These are phyloP conservation scores for Sarcophaga rosellei DNA, from an alignment of 2,888 invertebrate species.

Conservation along the genomic window DNA sequence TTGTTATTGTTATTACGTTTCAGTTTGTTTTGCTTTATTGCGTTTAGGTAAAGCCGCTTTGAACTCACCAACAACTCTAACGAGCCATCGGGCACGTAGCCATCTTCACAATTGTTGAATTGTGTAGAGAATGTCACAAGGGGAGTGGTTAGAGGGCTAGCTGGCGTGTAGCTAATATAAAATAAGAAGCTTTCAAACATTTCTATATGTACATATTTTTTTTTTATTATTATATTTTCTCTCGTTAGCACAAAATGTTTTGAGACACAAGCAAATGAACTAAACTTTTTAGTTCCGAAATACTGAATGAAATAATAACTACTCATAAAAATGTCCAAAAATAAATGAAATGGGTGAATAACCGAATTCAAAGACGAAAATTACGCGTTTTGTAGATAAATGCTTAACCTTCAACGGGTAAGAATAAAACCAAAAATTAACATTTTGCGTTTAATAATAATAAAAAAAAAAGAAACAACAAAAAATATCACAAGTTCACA, in stretches of 20 bases:
- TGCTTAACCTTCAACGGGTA: slow-evolving; percentile 53
- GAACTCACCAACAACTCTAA: slow-evolving; percentile 48
- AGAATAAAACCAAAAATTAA: slow-evolving; percentile 23
- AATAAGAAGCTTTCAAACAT: background rate
- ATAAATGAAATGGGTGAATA: slow-evolving; percentile 73
- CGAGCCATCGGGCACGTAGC: slow-evolving; percentile 63
- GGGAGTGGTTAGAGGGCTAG: background rate
- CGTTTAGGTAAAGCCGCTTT: slow-evolving; percentile 34
- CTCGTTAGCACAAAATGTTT: background rate
- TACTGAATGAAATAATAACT: slow-evolving; percentile 20
- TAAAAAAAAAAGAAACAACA: background rate
- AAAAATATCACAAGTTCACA: background rate
- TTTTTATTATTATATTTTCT: slow-evolving; percentile 15
- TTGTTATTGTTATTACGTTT: background rate
- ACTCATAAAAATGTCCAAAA: background rate
- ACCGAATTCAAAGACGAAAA: slow-evolving; percentile 72
- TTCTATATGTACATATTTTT: slow-evolving; percentile 17
- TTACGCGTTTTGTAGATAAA: slow-evolving; percentile 32
- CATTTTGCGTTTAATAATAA: slow-evolving; percentile 14
- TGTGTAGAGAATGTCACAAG: background rate
- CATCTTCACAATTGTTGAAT: slow-evolving; percentile 24
- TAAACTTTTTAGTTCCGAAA: slow-evolving; percentile 17
- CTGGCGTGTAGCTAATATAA: slow-evolving; percentile 2
- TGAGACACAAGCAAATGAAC: background rate
- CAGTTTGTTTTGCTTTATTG: slow-evolving; percentile 22